Conservation (phyloP, 2,113 vertebrate genomes). For the Ictalurus furcatus region DNA sequence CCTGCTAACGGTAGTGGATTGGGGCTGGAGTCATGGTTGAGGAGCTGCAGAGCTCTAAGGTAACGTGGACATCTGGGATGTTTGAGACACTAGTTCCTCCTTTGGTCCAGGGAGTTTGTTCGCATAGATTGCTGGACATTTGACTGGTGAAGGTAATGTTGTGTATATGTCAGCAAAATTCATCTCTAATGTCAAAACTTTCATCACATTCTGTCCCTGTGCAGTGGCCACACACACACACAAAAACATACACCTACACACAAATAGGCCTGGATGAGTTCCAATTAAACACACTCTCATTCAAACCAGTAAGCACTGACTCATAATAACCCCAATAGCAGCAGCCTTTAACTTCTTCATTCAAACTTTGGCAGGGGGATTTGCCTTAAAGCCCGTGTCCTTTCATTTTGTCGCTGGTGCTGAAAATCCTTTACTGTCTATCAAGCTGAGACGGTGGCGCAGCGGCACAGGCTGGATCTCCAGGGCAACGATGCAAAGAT, state of each 20-base stretch:
- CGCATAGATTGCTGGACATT: constrained; percentile 54
- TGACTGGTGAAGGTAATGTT: constrained; percentile 27
- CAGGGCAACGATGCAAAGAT: constrained; percentile 55
- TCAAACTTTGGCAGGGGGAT: constrained; percentile 49
- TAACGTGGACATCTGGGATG: neutral
- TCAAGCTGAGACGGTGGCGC: constrained; percentile 58
- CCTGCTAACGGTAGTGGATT: constrained; percentile 56
- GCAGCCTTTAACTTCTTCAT: constrained; percentile 51
- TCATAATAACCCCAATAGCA: constrained; percentile 46
- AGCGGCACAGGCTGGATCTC: constrained; percentile 48
- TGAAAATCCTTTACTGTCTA: constrained; percentile 55
- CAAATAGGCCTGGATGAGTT: neutral
- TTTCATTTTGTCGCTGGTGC: constrained; percentile 48
- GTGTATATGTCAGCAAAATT: neutral
- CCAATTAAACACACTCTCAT: constrained; percentile 19
- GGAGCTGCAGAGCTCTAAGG: constrained; percentile 1
- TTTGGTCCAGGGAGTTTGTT: constrained; percentile 43
- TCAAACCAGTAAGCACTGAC: constrained; percentile 35
- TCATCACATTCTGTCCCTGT: neutral
- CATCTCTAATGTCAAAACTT: neutral
- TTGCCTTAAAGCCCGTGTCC: constrained; percentile 53
- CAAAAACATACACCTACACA: neutral
- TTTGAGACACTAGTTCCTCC: neutral
- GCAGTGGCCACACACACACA: neutral
- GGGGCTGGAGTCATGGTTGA: constrained; percentile 42